Evolutionary conservation across 2,888 invertebrate genomes (phyloP).

Genomic region (Campopleginae sp.): DNA sequence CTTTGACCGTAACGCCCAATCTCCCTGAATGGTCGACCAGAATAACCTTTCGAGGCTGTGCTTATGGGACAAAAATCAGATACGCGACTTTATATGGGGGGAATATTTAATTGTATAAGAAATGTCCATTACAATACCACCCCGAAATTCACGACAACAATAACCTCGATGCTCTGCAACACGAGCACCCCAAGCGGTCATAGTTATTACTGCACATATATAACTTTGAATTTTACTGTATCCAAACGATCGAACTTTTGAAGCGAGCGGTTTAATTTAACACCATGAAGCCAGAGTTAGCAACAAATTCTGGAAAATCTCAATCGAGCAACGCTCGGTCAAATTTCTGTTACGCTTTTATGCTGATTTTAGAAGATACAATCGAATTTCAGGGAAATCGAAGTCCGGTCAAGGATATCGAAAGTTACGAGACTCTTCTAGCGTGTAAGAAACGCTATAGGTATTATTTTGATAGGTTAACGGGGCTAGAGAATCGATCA

Average conservation of each 20-base stretch:
- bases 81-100: neutral
- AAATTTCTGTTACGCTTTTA: neutral
- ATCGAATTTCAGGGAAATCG: neutral
- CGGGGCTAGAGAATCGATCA: neutral
- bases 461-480: neutral
- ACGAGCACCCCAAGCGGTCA: neutral
- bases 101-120: neutral
- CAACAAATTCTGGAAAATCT: neutral
- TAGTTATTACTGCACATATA: conserved; percentile 1
- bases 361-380: neutral
- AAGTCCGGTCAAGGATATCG: neutral
- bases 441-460: neutral
- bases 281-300: neutral
- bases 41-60: neutral
- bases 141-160: neutral
- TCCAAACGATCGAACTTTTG: neutral
- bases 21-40: neutral
- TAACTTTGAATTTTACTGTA: neutral
- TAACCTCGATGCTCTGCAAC: neutral
- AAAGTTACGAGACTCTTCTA: neutral
- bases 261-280: neutral
- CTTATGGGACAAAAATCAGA: neutral
- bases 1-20: neutral
- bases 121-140: neutral
- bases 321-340: neutral